Evolutionary conservation across 1,140 invertebrate species (phyloP).

Genomic region (Marisa cornuarietis): DNA sequence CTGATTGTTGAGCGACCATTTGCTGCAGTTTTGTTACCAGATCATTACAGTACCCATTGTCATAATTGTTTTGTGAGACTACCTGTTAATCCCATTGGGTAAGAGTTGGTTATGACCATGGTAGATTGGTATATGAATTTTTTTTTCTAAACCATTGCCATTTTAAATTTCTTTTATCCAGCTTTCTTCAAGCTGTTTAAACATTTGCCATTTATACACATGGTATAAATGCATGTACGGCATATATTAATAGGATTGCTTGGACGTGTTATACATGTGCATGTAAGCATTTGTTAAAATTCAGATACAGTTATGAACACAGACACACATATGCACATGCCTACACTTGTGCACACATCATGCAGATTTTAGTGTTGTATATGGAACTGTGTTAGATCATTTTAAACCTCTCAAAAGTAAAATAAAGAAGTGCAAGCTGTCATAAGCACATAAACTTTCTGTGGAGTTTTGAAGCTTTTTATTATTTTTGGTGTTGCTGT

Average conservation of each 20-base stretch:
- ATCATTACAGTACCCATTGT: slow-evolving; percentile 81
- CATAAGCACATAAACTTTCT: neutral
- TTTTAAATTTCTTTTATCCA: neutral
- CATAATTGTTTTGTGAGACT: slow-evolving; percentile 77
- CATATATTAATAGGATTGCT: no score
- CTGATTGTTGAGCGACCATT: slow-evolving; percentile 81
- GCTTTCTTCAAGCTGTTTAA: no score
- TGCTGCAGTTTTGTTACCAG: slow-evolving; percentile 78
- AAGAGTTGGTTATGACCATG: slow-evolving; percentile 22
- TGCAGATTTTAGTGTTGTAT: no score
- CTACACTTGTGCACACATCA: no score
- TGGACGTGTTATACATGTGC: no score
- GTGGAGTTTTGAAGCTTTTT: neutral
- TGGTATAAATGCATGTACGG: neutral
- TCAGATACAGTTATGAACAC: no score
- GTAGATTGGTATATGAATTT: no score
- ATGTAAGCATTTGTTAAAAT: no score
- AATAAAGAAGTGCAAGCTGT: neutral
- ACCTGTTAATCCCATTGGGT: slow-evolving; percentile 52
- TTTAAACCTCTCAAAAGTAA: neutral
- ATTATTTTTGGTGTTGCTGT: neutral
- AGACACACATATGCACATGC: no score
- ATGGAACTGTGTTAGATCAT: neutral
- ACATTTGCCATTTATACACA: no score
- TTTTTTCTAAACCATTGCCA: neutral